Base-by-base conservation (phyloP, 2,113 vertebrate genomes). In the Amazona vittata region DNA sequence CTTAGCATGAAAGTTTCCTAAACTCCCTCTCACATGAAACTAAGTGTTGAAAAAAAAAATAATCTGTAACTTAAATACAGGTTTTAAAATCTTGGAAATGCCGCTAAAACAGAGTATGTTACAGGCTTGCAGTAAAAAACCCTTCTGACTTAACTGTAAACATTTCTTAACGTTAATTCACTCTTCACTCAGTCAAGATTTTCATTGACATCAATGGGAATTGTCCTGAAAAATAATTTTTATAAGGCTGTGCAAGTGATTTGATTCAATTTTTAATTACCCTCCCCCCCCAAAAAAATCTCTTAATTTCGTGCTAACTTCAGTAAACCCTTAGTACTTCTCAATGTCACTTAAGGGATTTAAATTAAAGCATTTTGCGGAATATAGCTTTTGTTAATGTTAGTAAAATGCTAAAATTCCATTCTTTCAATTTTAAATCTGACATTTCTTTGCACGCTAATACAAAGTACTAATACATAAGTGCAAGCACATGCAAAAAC, bases 311-410 rank as follows among this genome's bases (percentile, higher is more conserved):
- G 50, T 77, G 8, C 82, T 84, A 87, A 20, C 29, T 67, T 93
- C 57, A 62, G 55, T 83, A 46, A 94, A 79, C 26, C 10, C 39
- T 63, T 50, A 59, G 13, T 67, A 70, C 41, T 78, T 89, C 65
- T 75, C 60, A 50, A 5, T 65, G 47, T 31, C 82, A 35, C 44
- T 60, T 84, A 57, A 62, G 55, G 24, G 57, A 76, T 89, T 85
- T 84, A 82, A 49, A 85, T 87, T 31, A 84, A 93, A 91, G 24
- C 62, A 12, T 44, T 77, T 83, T 67, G 33, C 60, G 43, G n/a
- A 89, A 83, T 64, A 89, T 62, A 74, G 39, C 33, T 93, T 91
- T 89, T 89, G 35, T 93, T 70, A 85, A 25, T 64, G 19, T 81
- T 74, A 68, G 12, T 9, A 68, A 12, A 21, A 33, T 28, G 33